Conservation (phyloP, 2,113 vertebrate genomes). For the Myotis lucifugus region DNA sequence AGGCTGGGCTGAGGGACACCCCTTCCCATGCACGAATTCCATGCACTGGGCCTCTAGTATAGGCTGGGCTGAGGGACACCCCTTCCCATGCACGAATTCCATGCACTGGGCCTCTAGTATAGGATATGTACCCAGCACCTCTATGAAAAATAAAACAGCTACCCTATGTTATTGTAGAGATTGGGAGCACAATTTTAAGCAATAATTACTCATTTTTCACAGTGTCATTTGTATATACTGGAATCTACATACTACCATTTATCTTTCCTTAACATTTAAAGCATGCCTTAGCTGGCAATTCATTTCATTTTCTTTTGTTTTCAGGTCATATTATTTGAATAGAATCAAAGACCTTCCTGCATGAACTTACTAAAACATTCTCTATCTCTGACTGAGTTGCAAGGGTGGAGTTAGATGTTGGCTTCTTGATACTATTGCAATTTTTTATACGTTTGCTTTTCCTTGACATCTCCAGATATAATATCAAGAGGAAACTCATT, state of each 20-base stretch:
- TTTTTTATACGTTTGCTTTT: neutral
- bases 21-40: too few species aligned
- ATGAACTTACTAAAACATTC: conserved; percentile 48
- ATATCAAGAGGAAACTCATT: neutral
- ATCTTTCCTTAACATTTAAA: conserved; percentile 67
- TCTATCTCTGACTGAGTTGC: neutral
- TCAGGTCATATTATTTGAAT: conserved; percentile 41
- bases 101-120: too few species aligned
- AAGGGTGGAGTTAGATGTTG: neutral
- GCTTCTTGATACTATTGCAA: neutral
- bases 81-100: too few species aligned
- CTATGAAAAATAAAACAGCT: conserved; percentile 69
- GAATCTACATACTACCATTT: conserved; percentile 38
- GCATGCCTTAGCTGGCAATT: conserved; percentile 46
- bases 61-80: too few species aligned
- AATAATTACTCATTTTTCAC: conserved; percentile 77
- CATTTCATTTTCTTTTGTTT: conserved; percentile 61
- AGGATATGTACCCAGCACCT: conserved; percentile 9
- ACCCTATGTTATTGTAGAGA: conserved; percentile 22
- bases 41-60: too few species aligned
- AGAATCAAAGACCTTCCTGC: neutral
- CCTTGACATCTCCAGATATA: neutral
- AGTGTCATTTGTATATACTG: conserved; percentile 65
- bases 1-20: too few species aligned
- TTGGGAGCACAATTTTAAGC: conserved; percentile 14